These are phyloP conservation scores for Xylophagus ater DNA, from an alignment of 2,888 invertebrate species.

Conservation along the genomic window DNA sequence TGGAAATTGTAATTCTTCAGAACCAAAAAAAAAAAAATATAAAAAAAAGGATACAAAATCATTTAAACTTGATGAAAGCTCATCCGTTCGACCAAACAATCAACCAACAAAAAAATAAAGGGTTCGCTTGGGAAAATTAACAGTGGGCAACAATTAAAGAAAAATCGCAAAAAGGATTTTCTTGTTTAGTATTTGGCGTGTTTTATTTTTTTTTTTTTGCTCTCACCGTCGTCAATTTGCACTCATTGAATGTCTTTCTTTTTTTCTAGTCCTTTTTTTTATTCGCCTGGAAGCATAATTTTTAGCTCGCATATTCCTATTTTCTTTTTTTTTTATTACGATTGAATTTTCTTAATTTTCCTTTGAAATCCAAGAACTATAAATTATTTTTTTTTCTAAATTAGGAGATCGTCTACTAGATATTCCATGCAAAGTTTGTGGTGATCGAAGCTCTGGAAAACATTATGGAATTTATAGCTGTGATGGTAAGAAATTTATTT, in stretches of 20 bases:
- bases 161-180: conserved; percentile 24
- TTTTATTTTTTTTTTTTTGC: conserved; percentile 1
- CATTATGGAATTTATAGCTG: conserved; percentile 99
- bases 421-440: conserved; percentile 97
- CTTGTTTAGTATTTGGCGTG: conserved; percentile 18
- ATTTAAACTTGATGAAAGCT: too few relatives aligned
- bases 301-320: conserved; percentile 1
- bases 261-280: conserved; percentile 8
- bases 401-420: conserved; percentile 92
- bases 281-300: too few relatives aligned
- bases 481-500: conserved; percentile 62
- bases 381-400: conserved; percentile 11
- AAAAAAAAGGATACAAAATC: not conserved
- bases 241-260: conserved; percentile 9
- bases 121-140: conserved; percentile 21
- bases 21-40: not conserved
- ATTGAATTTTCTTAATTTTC: too few relatives aligned
- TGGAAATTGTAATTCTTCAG: not conserved
- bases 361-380: conserved; percentile 1
- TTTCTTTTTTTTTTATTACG: conserved; percentile 3
- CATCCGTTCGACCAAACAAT: too few relatives aligned
- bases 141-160: conserved; percentile 22
- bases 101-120: conserved; percentile 7
- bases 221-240: conserved; percentile 5
- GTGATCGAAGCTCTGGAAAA: conserved; percentile 96